phyloP scores from a whole-genome alignment of 2,888 invertebrate species.

The Heterodera filipjevi region DNA sequence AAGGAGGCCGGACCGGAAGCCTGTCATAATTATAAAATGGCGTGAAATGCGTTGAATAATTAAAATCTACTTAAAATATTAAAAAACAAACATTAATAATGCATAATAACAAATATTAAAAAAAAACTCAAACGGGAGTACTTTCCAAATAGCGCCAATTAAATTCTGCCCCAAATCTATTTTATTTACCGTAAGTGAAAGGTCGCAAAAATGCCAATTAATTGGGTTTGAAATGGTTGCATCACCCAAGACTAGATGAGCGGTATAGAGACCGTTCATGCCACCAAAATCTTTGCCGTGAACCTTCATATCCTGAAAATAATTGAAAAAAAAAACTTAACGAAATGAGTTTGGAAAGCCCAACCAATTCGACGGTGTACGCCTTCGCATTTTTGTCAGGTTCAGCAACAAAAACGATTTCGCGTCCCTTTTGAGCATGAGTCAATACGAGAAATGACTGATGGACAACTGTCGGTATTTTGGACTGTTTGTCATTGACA shows the following conservation, averaged over 20 bases:
- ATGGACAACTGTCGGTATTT: conserved; percentile 74
- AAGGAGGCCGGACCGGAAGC: no score
- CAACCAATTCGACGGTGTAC: conserved; percentile 88
- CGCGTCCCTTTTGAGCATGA: conserved; percentile 74
- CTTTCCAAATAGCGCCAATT: no score
- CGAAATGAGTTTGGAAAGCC: conserved; percentile 48
- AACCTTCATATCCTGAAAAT: conserved; percentile 75
- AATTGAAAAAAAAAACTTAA: conserved; percentile 25
- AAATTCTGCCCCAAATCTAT: no score
- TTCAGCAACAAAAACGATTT: conserved; percentile 91
- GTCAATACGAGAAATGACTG: conserved; percentile 81
- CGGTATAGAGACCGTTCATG: conserved; percentile 78
- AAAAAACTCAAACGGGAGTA: no score
- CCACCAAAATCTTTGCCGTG: conserved; percentile 80
- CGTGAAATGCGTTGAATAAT: no score
- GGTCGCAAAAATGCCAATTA: conserved; percentile 72
- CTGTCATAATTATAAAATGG: no score
- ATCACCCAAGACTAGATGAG: conserved; percentile 88
- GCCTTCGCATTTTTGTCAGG: conserved; percentile 67
- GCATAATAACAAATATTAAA: no score
- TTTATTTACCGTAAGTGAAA: conserved; percentile 70
- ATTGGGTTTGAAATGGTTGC: conserved; percentile 85
- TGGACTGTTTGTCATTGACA: conserved; percentile 75
- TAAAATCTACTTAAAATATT: no score
- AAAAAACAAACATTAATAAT: no score